phyloP scores from a whole-genome alignment of 2,888 invertebrate species.

The Cremastobaeus sp. region DNA sequence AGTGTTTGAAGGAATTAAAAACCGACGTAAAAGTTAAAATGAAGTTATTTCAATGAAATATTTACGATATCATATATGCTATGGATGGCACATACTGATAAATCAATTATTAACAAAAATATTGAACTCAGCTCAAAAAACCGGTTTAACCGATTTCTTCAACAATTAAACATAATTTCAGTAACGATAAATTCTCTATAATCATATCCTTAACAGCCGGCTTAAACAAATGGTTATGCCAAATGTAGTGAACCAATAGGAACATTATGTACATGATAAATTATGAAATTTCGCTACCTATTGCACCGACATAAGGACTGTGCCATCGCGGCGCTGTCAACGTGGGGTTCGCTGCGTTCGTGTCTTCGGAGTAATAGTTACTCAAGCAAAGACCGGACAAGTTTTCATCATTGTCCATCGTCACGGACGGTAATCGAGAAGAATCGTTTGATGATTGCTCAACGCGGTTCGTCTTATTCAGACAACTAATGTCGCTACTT shows the following conservation, averaged over 20 bases:
- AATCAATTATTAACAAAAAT: no score
- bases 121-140: no score
- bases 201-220: no score
- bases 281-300: conserved; percentile 76
- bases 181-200: no score
- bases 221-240: conserved; percentile 10
- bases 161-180: no score
- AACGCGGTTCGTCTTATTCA: conserved; percentile 38
- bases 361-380: conserved; percentile 64
- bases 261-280: conserved; percentile 29
- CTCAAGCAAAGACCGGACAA: conserved; percentile 40
- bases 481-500: conserved; percentile 65
- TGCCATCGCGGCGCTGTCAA: conserved; percentile 72
- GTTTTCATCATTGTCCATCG: conserved; percentile 49
- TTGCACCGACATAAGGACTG: conserved; percentile 74
- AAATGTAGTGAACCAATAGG: conserved; percentile 6
- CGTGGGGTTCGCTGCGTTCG: conserved; percentile 59
- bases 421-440: conserved; percentile 44
- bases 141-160: no score
- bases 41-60: no score
- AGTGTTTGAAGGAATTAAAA: no score
- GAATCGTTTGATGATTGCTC: conserved; percentile 43
- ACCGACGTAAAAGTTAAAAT: no score
- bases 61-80: no score
- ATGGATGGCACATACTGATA: no score